Evolutionary conservation across 2,113 vertebrate genomes (phyloP), one percentile per base, ranked within the genome.

Genomic region (Gorilla gorilla): DNA sequence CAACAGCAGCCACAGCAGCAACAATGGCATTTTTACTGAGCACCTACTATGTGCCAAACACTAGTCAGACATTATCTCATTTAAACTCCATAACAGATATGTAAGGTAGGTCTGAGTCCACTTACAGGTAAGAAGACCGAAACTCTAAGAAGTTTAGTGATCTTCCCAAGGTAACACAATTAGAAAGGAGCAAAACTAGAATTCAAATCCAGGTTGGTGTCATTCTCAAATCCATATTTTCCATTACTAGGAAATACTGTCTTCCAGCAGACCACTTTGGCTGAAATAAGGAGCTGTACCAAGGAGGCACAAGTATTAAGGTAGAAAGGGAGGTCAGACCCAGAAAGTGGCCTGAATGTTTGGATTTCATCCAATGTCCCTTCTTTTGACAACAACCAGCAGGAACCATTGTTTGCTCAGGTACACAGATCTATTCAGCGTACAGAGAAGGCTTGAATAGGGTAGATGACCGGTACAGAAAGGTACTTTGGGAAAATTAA

Each of bases 201-300:
- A 84, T 57, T 45, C 22, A 27, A 8, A 59, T 38, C 14, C 38
- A 78, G 38, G n/a, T 16, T 73, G 16, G 50, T 35, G 6, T 35
- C 35, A 18, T n/a, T 82, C 64, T 16, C 22, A 43, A 30, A 59
- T 20, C 85, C 16, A 6, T 8, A 14, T 5, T 75, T 55, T 45
- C 0, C 1, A 32, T 0, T 13, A 6, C 68, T 73, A 13, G 3
- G 30, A 82, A 32, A 61, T n/a, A n/a, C 43, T 17, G 45, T n/a
- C 45, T 10, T 25, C 32, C 48, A 55, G 45, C 30, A 35, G 16
- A 81, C 14, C 22, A 3, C 64, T 27, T 22, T 30, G 66, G 43
- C 55, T n/a, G 48, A 48, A 52, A 11, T 4, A 66, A 68, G 17
- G 25, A 57, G 38, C 11, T 27, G 18, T 18, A 22, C 25, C 38